Evolutionary conservation across 2,113 vertebrate species (phyloP), one percentile per base, ranked within the genome.

Genomic region (Prionailurus bengalensis): DNA sequence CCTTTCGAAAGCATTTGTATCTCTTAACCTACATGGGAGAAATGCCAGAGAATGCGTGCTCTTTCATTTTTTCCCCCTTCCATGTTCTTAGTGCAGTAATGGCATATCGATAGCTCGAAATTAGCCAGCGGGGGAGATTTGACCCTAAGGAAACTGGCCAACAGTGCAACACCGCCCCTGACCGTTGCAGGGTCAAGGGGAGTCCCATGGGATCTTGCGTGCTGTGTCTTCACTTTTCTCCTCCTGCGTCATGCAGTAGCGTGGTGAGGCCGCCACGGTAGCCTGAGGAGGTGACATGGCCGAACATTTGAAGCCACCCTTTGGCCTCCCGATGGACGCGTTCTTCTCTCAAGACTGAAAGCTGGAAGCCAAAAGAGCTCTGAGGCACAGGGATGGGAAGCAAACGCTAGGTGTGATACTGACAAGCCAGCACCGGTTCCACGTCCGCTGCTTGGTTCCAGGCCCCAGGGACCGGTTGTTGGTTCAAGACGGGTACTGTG

Each of bases 301-400:
- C 3, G 29, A 66, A 42, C 10, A 31, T 12, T 78, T 36, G 58
- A 65, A 95, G 29, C 29, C 51, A 63, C 33, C 61, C 4, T 29
- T 83, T n/a, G 53, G 21, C 80, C 33, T 94, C 29, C 29, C 85
- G 21, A 66, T 45, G 65, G 51, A 85, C 80, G 39, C 14, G 45
- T 33, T 89, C 61, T 65, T 96, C 53, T 63, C 25, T 79, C 58
- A 51, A 87, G 61, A 42, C n/a, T 17, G 39, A 80, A 74, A 33
- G 45, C 33, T 74, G 74, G 31, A 73, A 65, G n/a, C 61, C 27
- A 3, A 31, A 25, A 39, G 16, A 63, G 11, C 25, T 17, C 81
- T 29, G 51, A 45, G 15, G 76, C 92, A 2, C 0, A 79, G 25
- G 23, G 33, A 39, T 79, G 48, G 21, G 13, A 88, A 39, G 70